A percentile compares a stretch with the other conserved stretches of the same genome.
Conservation (phyloP, 2,888 invertebrate genomes). For the Nasonia oneida region DNA sequence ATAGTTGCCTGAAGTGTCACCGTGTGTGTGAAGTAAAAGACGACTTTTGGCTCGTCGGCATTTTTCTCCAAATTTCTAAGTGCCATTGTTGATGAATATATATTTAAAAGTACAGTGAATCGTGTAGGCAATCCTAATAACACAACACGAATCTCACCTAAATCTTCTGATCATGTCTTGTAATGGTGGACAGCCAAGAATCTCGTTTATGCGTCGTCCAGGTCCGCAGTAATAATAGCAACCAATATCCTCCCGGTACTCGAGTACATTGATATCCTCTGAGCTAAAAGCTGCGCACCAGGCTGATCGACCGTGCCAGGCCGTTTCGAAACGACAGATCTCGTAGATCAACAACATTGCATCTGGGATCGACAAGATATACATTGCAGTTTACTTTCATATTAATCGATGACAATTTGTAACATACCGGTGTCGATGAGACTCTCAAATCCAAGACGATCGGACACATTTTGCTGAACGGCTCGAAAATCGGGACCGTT, state of each 20-base stretch:
- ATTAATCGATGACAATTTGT: not conserved
- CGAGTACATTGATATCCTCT: constrained; percentile 86
- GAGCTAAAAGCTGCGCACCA: constrained; percentile 90
- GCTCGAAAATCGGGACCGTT: constrained; percentile 77
- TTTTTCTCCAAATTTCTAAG: not conserved
- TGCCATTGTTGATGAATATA: too few species aligned
- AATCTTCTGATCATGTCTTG: constrained; percentile 87
- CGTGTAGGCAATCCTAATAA: too few species aligned
- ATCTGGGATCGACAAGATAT: too few species aligned
- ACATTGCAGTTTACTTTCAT: too few species aligned
- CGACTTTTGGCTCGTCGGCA: not conserved
- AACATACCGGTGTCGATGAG: not conserved
- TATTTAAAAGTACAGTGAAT: too few species aligned
- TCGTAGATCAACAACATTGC: constrained; percentile 85
- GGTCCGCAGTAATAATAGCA: constrained; percentile 53
- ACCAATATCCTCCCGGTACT: constrained; percentile 85
- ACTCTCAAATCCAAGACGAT: constrained; percentile 82
- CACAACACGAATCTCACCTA: constrained; percentile 75
- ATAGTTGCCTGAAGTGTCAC: constrained; percentile 82
- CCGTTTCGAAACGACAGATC: constrained; percentile 90
- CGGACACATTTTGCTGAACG: constrained; percentile 81
- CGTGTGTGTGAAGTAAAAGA: constrained; percentile 80
- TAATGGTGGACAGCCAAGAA: constrained; percentile 85
- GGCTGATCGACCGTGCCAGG: constrained; percentile 85
- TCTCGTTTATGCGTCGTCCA: constrained; percentile 18